Percentiles rank a stretch among this genome's conserved stretches.
Evolutionary conservation across 2,888 invertebrate species (phyloP).

Genomic region (Cephus sareptanus): DNA sequence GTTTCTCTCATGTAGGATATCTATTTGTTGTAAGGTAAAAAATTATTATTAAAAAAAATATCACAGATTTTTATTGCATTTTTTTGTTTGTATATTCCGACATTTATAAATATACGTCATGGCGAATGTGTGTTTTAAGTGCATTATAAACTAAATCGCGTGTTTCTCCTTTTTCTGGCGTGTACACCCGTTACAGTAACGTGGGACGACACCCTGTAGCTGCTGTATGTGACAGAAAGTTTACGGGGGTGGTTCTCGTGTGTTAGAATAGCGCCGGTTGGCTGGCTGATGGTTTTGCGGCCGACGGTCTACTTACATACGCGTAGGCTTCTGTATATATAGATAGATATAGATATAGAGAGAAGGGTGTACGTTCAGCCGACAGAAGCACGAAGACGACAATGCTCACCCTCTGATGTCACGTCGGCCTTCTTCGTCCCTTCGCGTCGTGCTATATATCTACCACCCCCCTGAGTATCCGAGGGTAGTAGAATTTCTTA

Average conservation of each 20-base stretch:
- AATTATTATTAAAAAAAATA: too few species aligned
- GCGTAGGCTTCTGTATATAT: not conserved
- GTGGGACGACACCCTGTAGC: not conserved
- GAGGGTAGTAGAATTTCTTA: not conserved
- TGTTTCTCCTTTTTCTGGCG: not conserved
- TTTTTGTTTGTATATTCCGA: too few species aligned
- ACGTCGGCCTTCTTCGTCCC: slow-evolving; percentile 25
- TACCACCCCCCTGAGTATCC: not conserved
- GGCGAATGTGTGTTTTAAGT: too few species aligned
- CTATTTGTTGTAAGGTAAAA: too few species aligned
- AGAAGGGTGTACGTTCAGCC: too few species aligned
- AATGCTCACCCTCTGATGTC: slow-evolving; percentile 35
- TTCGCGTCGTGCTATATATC: not conserved
- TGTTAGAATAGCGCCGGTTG: slow-evolving; percentile 41
- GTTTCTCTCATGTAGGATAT: too few species aligned
- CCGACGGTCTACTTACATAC: slow-evolving; percentile 26
- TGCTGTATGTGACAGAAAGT: slow-evolving; percentile 40
- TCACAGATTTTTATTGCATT: too few species aligned
- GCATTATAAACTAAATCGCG: too few species aligned
- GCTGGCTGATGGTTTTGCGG: slow-evolving; percentile 44
- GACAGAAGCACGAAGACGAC: slow-evolving; percentile 17
- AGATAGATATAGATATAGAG: too few species aligned
- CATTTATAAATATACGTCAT: too few species aligned
- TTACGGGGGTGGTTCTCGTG: slow-evolving; percentile 42
- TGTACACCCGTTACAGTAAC: not conserved